Base-by-base conservation (phyloP, 2,888 invertebrate species). In the Corbicula japonica region DNA sequence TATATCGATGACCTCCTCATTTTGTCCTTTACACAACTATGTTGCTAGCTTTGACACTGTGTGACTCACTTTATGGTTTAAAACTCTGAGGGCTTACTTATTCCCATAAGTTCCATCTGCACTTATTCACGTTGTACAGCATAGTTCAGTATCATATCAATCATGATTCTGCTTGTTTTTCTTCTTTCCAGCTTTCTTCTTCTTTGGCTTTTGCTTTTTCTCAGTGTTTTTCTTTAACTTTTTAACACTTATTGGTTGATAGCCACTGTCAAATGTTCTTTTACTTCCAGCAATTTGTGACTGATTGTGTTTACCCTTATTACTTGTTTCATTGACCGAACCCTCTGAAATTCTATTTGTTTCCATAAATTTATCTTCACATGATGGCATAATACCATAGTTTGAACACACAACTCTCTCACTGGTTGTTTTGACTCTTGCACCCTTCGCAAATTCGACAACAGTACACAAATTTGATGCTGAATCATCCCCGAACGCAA, bases 231-330 rank as follows among this genome's bases (percentile, higher is more conserved):
- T 65, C 12, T 63, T 63, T 15, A 44, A 34, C 21, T 58, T 63
- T 30, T 65, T 72, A 4, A 72, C 41, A 34, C 54, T 65, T 18
- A 72, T 56, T 56, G 44, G 35, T 56, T 48, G 63, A 32, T 72
- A 72, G 12, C 52, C 58, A 26, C 46, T 48, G 0, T 38, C 32
- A 2, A 34, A n/a, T 12, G 21, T 12, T 34, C 44, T 44, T 35
- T 60, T 60, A 41, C 15, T 18, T 18, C 10, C 15, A 12, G 10
- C 41, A 12, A 18, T 41, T 41, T 18, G 41, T 41, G 10, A 12
- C 41, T 18, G 10, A 18, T 41, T 41, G 18, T 41, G 41, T 41
- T 18, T 41, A 18, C 15, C 41, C 41, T 41, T 41, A 18, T 18
- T 21, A 32, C 4, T 32, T 35, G 35, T 4, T 15, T 15, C 48